Evolutionary conservation across 1,140 invertebrate genomes (phyloP).

Genomic region (Drosophila lacertosa): DNA sequence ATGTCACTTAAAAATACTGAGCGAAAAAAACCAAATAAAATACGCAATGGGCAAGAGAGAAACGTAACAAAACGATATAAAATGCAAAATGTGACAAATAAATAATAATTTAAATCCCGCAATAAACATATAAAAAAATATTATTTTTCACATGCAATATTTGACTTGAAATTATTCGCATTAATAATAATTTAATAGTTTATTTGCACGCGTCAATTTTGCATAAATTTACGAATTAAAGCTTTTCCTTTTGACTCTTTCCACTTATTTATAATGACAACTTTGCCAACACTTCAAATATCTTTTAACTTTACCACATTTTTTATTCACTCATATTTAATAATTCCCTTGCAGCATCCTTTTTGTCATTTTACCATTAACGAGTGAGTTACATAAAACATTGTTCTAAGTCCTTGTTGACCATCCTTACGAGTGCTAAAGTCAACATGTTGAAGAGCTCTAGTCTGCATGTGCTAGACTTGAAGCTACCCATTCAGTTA

Average conservation of each 20-base stretch:
- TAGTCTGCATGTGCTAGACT: background rate
- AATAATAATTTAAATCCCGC: background rate
- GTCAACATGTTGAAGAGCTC: constrained; percentile 1
- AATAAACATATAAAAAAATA: background rate
- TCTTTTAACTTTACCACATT: background rate
- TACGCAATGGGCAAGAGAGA: background rate
- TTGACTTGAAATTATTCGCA: background rate
- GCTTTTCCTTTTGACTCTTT: too few relatives aligned
- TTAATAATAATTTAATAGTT: background rate
- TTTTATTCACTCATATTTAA: background rate
- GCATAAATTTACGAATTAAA: too few relatives aligned
- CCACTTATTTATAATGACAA: background rate
- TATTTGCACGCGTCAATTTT: background rate
- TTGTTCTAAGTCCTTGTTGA: constrained; percentile 7
- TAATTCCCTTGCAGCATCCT: background rate
- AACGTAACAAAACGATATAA: background rate
- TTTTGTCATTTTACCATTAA: background rate
- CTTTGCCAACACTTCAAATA: background rate
- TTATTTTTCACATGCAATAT: background rate
- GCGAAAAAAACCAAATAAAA: background rate
- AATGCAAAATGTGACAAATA: background rate
- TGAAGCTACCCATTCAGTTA: background rate
- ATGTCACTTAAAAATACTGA: background rate
- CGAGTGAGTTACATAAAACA: constrained; percentile 6
- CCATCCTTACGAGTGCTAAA: background rate